Base-by-base conservation (phyloP, 2,888 invertebrate genomes). In the Ephialtes manifestator region DNA sequence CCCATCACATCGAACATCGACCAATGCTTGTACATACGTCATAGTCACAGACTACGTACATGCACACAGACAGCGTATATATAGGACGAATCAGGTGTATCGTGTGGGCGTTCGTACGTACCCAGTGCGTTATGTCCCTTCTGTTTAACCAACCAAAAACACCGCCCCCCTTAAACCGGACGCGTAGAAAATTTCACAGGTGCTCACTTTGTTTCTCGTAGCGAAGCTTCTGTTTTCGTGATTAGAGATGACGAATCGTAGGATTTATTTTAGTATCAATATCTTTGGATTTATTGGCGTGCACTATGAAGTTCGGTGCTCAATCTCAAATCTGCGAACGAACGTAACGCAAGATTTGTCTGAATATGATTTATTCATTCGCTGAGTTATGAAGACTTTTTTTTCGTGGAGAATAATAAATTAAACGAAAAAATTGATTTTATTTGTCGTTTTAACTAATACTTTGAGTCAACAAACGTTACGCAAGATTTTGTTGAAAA, bases 231-330 rank as follows among this genome's bases (percentile, higher is more conserved):
- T 78, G 75, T 71, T 80, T 58, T 76, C 51, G 76, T 67, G 58
- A 84, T 77, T 80, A 72, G 53, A 43, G 39, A 65, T 80, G 79
- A 84, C 75, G 71, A 75, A 83, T 75, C 46, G 63, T 39, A 39
- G 79, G 79, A 75, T 80, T 83, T 63, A 65, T 48, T 67, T 11
- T 71, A 39, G 51, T 53, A 71, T 76, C 48, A 46, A 76, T 65
- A 67, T 70, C 48, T 60, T n/a, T 20, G n/a, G 63, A 80, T 84
- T 80, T 72, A 84, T 80, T 48, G 83, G 28, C 31, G 15, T 28
- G 10, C 15, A 24, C 72, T 28, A 15, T 63, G 28, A 48, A 51
- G 20, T 48, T 35, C 31, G 31, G 20, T 35, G 18, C 60, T 48
- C 31, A 75, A 43, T 55, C 35, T 24, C 18, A 58, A 55, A 72